Base-by-base conservation (phyloP, 2,888 invertebrate species). In the Xestobium rufovillosum region DNA sequence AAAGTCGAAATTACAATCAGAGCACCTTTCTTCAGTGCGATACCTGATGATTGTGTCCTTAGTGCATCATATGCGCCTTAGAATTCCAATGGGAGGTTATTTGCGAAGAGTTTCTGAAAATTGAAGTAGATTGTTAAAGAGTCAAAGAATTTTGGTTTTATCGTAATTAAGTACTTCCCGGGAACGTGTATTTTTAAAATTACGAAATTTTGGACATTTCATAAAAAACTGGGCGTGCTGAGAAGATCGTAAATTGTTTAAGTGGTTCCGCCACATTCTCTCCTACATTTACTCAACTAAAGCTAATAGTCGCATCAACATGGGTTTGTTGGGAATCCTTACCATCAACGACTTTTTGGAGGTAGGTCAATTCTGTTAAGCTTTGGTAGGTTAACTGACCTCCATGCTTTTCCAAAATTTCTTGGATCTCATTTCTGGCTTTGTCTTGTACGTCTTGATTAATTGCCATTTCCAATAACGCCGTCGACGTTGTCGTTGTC, bases 281-380 rank as follows among this genome's bases (percentile, higher is more conserved):
- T n/a, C n/a, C n/a, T n/a, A n/a, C n/a, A n/a, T n/a, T n/a, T n/a
- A n/a, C n/a, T n/a, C n/a, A n/a, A n/a, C n/a, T n/a, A n/a, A n/a
- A n/a, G n/a, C n/a, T n/a, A n/a, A n/a, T n/a, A n/a, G n/a, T n/a
- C n/a, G n/a, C n/a, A n/a, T n/a, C n/a, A n/a, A n/a, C n/a, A n/a
- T n/a, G 6, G 8, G 8, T n/a, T n/a, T n/a, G n/a, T n/a, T n/a
- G n/a, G n/a, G n/a, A n/a, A 11, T 9, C 19, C 46, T 41, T 44
- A 59, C 61, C 63, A 36, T 51, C 43, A 3, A 63, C 38, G 3
- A 60, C 56, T 44, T 56, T 55, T 35, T 64, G 61, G 34, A 66
- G 42, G 41, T 65, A 65, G 3, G 48, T 47, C 61, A 66, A 56
- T 23, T 59, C 57, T 25, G 46, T 42, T 3, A 66, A 33, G 4